Base-by-base conservation (phyloP, 2,797 vertebrate species). In the Silurus lanzhouensis region DNA sequence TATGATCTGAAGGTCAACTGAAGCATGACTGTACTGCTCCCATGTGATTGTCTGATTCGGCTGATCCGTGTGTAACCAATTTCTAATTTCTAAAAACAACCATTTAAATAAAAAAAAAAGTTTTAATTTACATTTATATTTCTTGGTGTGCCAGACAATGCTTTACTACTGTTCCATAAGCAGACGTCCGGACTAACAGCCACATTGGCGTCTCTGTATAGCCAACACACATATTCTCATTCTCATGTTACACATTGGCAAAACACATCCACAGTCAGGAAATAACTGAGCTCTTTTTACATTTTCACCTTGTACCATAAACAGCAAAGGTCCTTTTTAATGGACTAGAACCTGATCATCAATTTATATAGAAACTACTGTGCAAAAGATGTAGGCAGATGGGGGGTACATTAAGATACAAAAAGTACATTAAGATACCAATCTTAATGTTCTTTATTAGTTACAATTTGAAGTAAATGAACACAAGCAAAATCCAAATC, bases 211-310 rank as follows among this genome's bases (percentile, higher is more conserved):
- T 82, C 86, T 77, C 84, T 2, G 0, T 25, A 55, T 1, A 70
- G 78, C 75, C 52, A 60, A 83, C 48, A 27, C 64, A 82, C 86
- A 12, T 63, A 78, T 58, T 82, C 81, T 57, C 68, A 78, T 58
- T 82, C 81, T 57, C 48, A 57, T 6, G 19, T 57, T 75, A 75
- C n/a, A 57, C 14, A 13, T n/a, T 31, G 25, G 52, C 52, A 75
- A 74, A 46, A 72, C 61, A 83, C 25, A 78, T 78, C 10, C 38
- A 48, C 67, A 66, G 7, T 27, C 61, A 84, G 12, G 14, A 48
- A 20, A 10, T 27, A 6, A 60, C 25, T 3, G 57, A 38, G 57
- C 19, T 38, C 15, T 22, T 78, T 61, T 27, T 20, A 61, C 0
- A 9, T 38, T 20, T 44, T 79, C 60, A 63, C 9, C 31, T 79